A percentile compares a stretch with the other conserved stretches of the same genome.
These are phyloP conservation scores for Bombus huntii DNA, from an alignment of 1,140 invertebrate genomes.

Conservation along the genomic window DNA sequence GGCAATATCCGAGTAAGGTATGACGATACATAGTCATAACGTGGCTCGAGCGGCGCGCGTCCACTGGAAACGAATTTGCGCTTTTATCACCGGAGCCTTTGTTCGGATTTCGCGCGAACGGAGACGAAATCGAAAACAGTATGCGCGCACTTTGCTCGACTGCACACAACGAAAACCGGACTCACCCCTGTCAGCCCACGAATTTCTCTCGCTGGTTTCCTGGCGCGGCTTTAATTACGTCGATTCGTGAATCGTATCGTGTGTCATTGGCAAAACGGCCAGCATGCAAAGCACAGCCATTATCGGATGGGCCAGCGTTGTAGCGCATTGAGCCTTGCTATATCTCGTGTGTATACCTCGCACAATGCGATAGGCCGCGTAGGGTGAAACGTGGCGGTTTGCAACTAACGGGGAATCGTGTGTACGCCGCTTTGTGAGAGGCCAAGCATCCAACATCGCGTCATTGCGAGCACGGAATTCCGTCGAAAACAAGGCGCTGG, in stretches of 20 bases:
- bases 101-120: neutral
- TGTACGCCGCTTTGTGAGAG: constrained; percentile 38
- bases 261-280: constrained; percentile 59
- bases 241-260: constrained; percentile 62
- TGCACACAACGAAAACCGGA: too few species aligned
- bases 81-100: constrained; percentile 11
- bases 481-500: constrained; percentile 34
- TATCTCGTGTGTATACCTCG: neutral
- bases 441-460: constrained; percentile 41
- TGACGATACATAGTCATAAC: too few species aligned
- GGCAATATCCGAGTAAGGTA: too few species aligned
- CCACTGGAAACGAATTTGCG: neutral
- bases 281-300: constrained; percentile 51
- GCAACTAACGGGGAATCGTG: neutral
- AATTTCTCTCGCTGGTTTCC: neutral
- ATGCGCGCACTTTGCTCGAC: neutral
- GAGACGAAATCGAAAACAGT: constrained; percentile 8
- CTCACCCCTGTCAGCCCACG: neutral
- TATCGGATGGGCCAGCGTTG: constrained; percentile 3
- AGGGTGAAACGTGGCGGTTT: neutral
- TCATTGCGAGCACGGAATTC: constrained; percentile 40
- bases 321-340: constrained; percentile 9
- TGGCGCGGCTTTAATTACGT: constrained; percentile 63
- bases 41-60: neutral
- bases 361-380: constrained; percentile 9